Conservation (phyloP, 2,113 vertebrate genomes). For the Egretta garzetta region DNA sequence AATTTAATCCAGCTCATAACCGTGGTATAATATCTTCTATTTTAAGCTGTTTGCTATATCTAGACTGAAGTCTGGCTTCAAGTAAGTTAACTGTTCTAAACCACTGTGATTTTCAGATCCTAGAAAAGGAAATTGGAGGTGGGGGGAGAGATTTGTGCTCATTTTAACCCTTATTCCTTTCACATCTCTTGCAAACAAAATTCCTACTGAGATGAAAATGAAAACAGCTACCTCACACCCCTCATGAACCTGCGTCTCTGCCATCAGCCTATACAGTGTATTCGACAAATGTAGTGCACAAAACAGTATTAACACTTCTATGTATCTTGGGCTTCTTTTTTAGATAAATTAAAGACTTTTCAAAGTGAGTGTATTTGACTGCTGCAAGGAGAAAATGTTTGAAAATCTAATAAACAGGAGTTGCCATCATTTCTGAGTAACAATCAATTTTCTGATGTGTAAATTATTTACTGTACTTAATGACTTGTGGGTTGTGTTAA, state of each 20-base stretch:
- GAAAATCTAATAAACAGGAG: neutral
- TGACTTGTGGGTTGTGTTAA: constrained; percentile 18
- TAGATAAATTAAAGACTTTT: neutral
- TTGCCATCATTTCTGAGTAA: neutral
- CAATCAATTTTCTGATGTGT: neutral
- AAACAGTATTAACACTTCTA: neutral
- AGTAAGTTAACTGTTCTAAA: neutral
- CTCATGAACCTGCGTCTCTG: neutral
- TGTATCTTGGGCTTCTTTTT: neutral
- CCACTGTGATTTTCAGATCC: neutral
- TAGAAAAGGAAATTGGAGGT: neutral
- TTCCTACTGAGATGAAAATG: constrained; percentile 32
- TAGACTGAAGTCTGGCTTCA: neutral
- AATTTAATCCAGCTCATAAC: neutral
- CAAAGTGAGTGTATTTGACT: neutral
- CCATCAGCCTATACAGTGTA: neutral
- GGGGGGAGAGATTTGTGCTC: neutral
- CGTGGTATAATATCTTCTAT: neutral
- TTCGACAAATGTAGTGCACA: neutral
- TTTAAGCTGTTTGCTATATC: neutral
- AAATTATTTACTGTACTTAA: constrained; percentile 48
- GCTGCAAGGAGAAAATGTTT: neutral
- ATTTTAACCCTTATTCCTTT: neutral
- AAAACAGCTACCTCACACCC: neutral
- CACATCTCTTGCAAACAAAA: neutral